phyloP scores from a whole-genome alignment of 2,113 vertebrate genomes.

The Saimiri boliviensis region DNA sequence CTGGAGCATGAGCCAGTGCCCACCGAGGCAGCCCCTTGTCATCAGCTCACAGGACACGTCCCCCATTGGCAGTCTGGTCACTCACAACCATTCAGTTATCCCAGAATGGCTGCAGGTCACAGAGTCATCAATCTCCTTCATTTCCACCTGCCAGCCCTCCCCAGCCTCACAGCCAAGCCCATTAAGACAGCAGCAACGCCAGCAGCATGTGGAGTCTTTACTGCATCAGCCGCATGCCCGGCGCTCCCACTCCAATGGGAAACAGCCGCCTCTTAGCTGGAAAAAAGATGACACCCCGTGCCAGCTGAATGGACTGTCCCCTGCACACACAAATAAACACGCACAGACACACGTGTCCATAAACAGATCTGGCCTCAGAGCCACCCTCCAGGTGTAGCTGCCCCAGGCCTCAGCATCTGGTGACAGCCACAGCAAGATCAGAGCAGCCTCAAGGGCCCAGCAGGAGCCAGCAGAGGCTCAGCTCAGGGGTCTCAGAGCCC shows the following conservation, averaged over 20 bases:
- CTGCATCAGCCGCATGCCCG: no score
- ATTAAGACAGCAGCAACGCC: conserved; percentile 41
- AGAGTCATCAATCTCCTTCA: conserved; percentile 79
- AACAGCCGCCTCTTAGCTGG: neutral
- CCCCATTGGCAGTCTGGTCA: neutral
- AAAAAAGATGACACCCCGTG: neutral
- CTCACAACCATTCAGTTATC: conserved; percentile 78
- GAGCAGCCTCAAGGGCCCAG: no score
- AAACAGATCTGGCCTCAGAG: neutral
- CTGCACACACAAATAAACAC: no score
- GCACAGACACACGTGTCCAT: neutral
- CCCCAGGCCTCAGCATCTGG: neutral
- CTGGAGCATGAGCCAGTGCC: neutral
- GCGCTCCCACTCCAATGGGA: no score
- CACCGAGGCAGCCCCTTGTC: accelerated
- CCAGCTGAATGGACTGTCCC: neutral
- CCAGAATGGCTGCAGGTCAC: conserved; percentile 70
- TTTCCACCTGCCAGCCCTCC: conserved; percentile 65
- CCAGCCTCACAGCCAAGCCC: conserved; percentile 52
- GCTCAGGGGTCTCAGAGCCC: no score
- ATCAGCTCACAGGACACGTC: neutral
- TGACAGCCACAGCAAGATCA: neutral
- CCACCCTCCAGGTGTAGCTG: neutral
- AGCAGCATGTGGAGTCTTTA: neutral
- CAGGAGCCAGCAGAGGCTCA: no score